Evolutionary conservation across 2,888 invertebrate genomes (phyloP).

Genomic region (Trissolcus brochymenae): DNA sequence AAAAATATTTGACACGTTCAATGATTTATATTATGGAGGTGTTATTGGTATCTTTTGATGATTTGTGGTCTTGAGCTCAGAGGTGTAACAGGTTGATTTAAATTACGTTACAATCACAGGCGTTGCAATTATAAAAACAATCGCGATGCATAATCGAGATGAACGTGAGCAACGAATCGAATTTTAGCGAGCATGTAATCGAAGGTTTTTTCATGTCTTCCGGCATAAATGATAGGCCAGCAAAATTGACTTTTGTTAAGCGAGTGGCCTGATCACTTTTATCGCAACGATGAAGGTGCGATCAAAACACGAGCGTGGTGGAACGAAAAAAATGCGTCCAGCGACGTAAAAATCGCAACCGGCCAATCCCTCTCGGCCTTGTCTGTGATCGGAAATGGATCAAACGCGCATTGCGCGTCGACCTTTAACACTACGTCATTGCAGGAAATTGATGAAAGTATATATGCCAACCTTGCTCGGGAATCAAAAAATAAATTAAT

Average conservation of each 20-base stretch:
- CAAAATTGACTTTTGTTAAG: constrained; percentile 43
- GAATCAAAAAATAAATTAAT: constrained; percentile 6
- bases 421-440: constrained; percentile 24
- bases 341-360: constrained; percentile 22
- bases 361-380: constrained; percentile 54
- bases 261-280: background rate
- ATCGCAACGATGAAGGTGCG: no score
- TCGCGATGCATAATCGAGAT: constrained; percentile 32
- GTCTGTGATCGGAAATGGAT: constrained; percentile 52
- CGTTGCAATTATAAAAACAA: constrained; percentile 23
- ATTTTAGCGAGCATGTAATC: constrained; percentile 33
- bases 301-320: constrained; percentile 3
- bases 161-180: constrained; percentile 37
- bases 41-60: no score
- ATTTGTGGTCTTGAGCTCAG: no score
- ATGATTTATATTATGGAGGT: no score
- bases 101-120: no score
- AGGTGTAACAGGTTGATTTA: no score
- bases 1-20: no score
- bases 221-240: constrained; percentile 37
- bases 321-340: constrained; percentile 28
- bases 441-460: constrained; percentile 47
- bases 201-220: constrained; percentile 46
- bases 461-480: constrained; percentile 27
- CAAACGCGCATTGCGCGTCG: constrained; percentile 16